Conservation (phyloP, 2,888 invertebrate species). For the Pseudoips prasinana region DNA sequence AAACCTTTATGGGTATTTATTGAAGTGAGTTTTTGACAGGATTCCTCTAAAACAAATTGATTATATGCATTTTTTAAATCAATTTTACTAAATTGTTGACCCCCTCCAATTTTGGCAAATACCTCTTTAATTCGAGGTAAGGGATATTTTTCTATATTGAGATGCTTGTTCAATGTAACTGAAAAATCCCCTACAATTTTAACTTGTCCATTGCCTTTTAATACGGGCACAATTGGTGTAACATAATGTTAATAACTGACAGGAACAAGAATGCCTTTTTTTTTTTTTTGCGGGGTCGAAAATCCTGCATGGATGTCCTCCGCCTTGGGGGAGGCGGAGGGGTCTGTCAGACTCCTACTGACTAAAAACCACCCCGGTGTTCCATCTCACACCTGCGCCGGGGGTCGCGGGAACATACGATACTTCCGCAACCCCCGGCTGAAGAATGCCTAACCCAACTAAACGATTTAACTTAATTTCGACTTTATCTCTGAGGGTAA, state of each 20-base stretch:
- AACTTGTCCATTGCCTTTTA: conserved; percentile 18
- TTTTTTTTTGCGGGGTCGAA: no score
- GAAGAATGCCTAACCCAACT: background rate
- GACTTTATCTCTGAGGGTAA: conserved; percentile 30
- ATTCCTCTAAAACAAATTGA: background rate
- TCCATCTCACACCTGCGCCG: no score
- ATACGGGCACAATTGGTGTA: conserved; percentile 19
- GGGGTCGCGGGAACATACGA: no score
- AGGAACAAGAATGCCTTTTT: background rate
- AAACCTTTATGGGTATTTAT: conserved; percentile 35
- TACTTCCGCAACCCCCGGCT: no score
- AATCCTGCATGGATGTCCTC: no score
- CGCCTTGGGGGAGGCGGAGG: no score
- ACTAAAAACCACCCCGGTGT: no score
- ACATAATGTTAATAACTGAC: background rate
- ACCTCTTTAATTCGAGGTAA: conserved; percentile 27
- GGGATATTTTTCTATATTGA: conserved; percentile 26
- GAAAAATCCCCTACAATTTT: conserved; percentile 16
- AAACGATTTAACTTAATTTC: conserved; percentile 17
- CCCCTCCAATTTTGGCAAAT: conserved; percentile 1
- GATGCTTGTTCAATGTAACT: conserved; percentile 28
- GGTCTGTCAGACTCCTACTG: no score
- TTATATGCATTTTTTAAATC: background rate
- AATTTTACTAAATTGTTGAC: conserved; percentile 4
- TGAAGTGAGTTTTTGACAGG: conserved; percentile 3